These are phyloP conservation scores for Toxotes jaculatrix DNA, from an alignment of 2,113 vertebrate species.

Conservation along the genomic window DNA sequence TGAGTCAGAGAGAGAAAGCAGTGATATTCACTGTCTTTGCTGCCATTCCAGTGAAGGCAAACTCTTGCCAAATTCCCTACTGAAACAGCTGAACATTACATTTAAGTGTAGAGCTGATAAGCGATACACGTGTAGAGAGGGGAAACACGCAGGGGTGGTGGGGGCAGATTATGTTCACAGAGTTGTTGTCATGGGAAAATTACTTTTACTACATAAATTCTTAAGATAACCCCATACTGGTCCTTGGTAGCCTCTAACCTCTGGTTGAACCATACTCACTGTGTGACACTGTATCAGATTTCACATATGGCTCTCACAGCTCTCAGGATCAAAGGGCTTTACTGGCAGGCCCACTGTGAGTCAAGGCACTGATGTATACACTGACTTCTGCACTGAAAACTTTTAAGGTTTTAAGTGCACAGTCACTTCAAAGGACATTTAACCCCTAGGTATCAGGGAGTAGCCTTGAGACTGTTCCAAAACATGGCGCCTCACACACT, in stretches of 20 bases:
- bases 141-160: not conserved
- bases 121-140: not conserved
- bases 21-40: not conserved
- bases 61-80: not conserved
- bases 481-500: constrained; percentile 41
- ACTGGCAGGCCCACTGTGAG: constrained; percentile 58
- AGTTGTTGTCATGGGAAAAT: constrained; percentile 35
- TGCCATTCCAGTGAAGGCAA: not conserved
- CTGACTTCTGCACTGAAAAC: constrained; percentile 43
- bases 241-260: constrained; percentile 59
- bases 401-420: constrained; percentile 37
- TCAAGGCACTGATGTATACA: constrained; percentile 45
- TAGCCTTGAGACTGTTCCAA: constrained; percentile 1
- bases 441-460: constrained; percentile 42
- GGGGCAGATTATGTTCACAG: constrained; percentile 35
- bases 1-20: constrained; percentile 10
- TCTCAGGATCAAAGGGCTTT: constrained; percentile 69
- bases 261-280: constrained; percentile 65
- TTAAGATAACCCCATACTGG: constrained; percentile 43
- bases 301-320: constrained; percentile 70
- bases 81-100: constrained; percentile 9
- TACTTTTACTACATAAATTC: constrained; percentile 43
- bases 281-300: constrained; percentile 71
- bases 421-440: constrained; percentile 64
- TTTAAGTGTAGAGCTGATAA: constrained; percentile 14